Base-by-base conservation (phyloP, 2,113 vertebrate species). In the Smithornis capensis region DNA sequence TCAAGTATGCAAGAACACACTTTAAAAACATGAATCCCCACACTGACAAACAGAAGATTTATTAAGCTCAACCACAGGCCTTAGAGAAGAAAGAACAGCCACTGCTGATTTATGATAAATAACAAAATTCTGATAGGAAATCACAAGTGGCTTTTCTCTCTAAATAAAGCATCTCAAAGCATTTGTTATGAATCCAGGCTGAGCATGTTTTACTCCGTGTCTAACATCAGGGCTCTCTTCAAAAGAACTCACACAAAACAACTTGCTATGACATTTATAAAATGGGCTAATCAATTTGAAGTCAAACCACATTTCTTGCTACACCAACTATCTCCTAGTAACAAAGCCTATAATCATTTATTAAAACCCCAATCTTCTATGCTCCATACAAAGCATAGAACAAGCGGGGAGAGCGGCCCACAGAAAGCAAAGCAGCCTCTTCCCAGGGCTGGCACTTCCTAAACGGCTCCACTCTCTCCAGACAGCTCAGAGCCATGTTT, bases 221-320 rank as follows among this genome's bases (percentile, higher is more conserved):
- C 85, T 95, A 97, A 97, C 96, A 98, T 96, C 93, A 97, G 91
- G 92, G 92, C 86, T 98, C 96, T 93, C 97, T 97, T 98, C 97
- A 98, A 97, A 98, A 93, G 94, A 94, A 91, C 81, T 96, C 86
- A 84, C 79, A 96, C 93, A 96, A 97, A 97, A 97, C 97, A 97
- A 97, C 97, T 95, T 97, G 95, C 96, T 96, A 82, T 78, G 97
- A 97, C 97, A 97, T 97, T 98, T 98, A 98, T 98, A 97, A 98
- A 98, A 98, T 92, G 93, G 86, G 94, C 96, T 98, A 97, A 98
- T 98, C 97, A 97, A 98, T 97, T 96, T 98, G 94, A 98, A 98
- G 97, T 97, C 97, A 97, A 97, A 97, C 94, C 95, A 52, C 97
- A 97, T 95, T 98, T 97, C 97, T 96, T 97, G 94, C 89, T 83